Conservation (phyloP, 2,113 vertebrate species). For the Ahaetulla prasina region DNA sequence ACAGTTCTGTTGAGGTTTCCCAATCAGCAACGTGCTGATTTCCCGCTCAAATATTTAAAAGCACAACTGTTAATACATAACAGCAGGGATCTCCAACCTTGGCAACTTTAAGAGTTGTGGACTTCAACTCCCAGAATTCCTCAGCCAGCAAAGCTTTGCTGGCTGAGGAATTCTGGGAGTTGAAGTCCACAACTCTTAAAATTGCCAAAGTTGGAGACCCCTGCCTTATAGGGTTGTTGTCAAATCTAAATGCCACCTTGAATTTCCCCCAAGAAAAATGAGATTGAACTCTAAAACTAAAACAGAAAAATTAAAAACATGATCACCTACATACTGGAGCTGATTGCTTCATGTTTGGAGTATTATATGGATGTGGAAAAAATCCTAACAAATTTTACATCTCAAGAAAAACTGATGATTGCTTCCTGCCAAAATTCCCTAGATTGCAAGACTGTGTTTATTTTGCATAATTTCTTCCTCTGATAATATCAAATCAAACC, state of each 20-base stretch:
- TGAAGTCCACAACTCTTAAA: too few species aligned
- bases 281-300: background rate
- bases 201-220: too few species aligned
- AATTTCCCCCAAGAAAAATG: background rate
- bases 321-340: background rate
- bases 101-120: too few species aligned
- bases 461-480: background rate
- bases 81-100: too few species aligned
- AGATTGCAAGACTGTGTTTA: background rate
- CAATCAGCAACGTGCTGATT: too few species aligned
- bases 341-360: background rate
- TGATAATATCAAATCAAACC: background rate
- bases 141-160: too few species aligned
- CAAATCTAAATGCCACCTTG: background rate
- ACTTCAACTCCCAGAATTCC: too few species aligned
- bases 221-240: background rate
- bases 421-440: background rate
- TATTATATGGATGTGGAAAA: background rate
- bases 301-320: background rate
- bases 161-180: too few species aligned
- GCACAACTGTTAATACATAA: too few species aligned
- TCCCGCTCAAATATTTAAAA: too few species aligned
- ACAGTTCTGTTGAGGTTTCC: too few species aligned
- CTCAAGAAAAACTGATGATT: background rate
- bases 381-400: background rate